Percentiles rank a stretch among this genome's conserved stretches.
Conservation (phyloP, 2,888 invertebrate species). For the Lacanobia oleracea region DNA sequence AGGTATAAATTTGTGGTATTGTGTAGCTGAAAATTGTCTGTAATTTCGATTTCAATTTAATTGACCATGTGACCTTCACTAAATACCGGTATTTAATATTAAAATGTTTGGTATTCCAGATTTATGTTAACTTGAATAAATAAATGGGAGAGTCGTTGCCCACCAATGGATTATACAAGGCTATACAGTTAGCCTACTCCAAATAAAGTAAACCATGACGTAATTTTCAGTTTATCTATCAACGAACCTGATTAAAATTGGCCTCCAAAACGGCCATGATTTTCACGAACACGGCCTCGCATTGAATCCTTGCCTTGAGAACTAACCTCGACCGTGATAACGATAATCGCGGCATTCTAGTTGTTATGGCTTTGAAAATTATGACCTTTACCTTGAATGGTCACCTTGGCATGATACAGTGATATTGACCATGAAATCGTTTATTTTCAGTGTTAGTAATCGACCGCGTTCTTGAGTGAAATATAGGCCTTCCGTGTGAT, state of each 20-base stretch:
- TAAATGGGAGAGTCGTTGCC: neutral
- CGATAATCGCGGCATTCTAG: conserved; percentile 30
- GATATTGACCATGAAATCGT: conserved; percentile 36
- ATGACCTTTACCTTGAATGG: conserved; percentile 35
- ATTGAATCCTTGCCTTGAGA: conserved; percentile 36
- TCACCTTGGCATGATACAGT: conserved; percentile 35
- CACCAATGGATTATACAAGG: neutral
- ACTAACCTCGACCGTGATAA: conserved; percentile 46
- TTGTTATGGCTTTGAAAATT: conserved; percentile 51
- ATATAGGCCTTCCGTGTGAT: conserved; percentile 25
- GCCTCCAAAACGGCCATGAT: conserved; percentile 20
- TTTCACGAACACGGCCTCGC: conserved; percentile 10
- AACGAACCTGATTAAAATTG: conserved; percentile 15
- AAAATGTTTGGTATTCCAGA: neutral
- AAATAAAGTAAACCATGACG: neutral
- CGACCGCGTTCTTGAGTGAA: conserved; percentile 19
- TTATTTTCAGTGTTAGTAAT: conserved; percentile 26
- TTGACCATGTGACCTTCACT: neutral
- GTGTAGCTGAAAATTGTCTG: neutral
- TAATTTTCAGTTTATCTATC: neutral
- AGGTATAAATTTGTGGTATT: conserved; percentile 3
- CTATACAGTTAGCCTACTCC: neutral
- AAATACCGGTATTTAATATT: neutral
- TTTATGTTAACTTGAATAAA: neutral
- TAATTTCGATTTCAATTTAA: conserved; percentile 18